Percentiles rank a stretch among this genome's conserved stretches.
phyloP scores from a whole-genome alignment of 2,888 invertebrate species.

The Stegana nigrithorax region DNA sequence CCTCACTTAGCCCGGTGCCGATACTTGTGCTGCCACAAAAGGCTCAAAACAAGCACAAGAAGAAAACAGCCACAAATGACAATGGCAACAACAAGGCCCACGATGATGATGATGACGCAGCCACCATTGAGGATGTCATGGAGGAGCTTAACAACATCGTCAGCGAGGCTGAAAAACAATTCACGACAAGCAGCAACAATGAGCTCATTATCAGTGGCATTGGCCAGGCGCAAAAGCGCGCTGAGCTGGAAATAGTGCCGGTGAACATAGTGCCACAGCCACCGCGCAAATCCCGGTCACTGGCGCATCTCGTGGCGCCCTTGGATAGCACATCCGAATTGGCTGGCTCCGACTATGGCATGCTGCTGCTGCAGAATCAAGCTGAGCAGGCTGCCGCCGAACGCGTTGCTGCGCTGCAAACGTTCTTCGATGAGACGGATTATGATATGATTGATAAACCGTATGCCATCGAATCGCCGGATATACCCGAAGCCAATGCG shows the following conservation, averaged over 20 bases:
- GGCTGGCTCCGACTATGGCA: slow-evolving; percentile 67
- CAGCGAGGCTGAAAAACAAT: slow-evolving; percentile 83
- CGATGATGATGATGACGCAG: slow-evolving; percentile 73
- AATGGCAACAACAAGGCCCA: slow-evolving; percentile 18
- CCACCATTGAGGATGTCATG: slow-evolving; percentile 88
- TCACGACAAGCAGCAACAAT: slow-evolving; percentile 50
- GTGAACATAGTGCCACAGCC: slow-evolving; percentile 84
- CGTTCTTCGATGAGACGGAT: slow-evolving; percentile 63
- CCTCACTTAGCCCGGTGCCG: slow-evolving; percentile 80
- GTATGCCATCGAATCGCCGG: slow-evolving; percentile 47
- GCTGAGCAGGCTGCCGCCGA: slow-evolving; percentile 45
- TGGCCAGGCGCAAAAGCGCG: slow-evolving; percentile 26
- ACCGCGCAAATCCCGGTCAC: slow-evolving; percentile 79
- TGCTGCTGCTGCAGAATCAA: slow-evolving; percentile 70
- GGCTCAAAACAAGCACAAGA: slow-evolving; percentile 25
- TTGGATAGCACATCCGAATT: slow-evolving; percentile 65
- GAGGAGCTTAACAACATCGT: slow-evolving; percentile 87
- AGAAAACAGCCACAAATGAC: slow-evolving; percentile 20
- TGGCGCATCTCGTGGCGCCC: slow-evolving; percentile 78
- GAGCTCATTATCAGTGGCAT: slow-evolving; percentile 51
- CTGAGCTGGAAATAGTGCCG: slow-evolving; percentile 80
- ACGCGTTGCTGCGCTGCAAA: slow-evolving; percentile 57
- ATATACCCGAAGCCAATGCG: slow-evolving; percentile 53
- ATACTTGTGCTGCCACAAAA: slow-evolving; percentile 67
- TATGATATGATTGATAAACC: slow-evolving; percentile 54